Conservation (phyloP, 2,113 vertebrate genomes). For the Plestiodon gilberti region DNA sequence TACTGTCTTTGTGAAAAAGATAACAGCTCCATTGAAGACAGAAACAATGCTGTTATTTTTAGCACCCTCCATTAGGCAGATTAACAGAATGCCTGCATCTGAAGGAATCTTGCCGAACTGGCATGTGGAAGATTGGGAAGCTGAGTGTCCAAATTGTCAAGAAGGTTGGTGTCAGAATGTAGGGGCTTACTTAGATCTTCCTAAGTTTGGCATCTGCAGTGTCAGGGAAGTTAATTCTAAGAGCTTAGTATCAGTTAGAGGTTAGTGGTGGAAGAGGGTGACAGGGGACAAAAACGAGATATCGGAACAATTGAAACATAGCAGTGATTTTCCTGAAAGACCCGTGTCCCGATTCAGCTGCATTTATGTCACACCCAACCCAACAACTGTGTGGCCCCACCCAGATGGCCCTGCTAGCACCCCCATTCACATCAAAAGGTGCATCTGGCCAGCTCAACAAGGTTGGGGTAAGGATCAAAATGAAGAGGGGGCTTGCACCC, state of each 20-base stretch:
- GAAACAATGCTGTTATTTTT: slow-evolving; percentile 45
- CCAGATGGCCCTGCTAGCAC: not conserved
- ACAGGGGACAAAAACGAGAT: not conserved
- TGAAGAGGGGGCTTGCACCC: no score
- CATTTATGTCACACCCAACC: not conserved
- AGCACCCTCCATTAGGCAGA: not conserved
- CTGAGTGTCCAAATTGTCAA: not conserved
- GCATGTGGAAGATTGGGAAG: not conserved
- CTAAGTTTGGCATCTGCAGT: not conserved
- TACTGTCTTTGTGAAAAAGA: slow-evolving; percentile 50
- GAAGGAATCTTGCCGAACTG: slow-evolving; percentile 18
- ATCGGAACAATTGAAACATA: not conserved
- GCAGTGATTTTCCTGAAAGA: not conserved
- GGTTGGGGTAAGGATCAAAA: not conserved
- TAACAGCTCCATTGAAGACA: slow-evolving; percentile 61
- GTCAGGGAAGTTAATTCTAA: not conserved
- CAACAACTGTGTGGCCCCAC: not conserved
- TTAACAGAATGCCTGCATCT: slow-evolving; percentile 4
- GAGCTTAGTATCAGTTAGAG: not conserved
- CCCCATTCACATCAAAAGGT: not conserved
- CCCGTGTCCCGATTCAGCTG: not conserved
- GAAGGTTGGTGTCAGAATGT: not conserved
- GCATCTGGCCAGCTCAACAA: not conserved
- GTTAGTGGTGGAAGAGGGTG: no score
- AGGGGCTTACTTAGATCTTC: not conserved